Conservation (phyloP, 37 sponge, comb jelly and placozoan genomes). For the Oopsacas minuta region DNA sequence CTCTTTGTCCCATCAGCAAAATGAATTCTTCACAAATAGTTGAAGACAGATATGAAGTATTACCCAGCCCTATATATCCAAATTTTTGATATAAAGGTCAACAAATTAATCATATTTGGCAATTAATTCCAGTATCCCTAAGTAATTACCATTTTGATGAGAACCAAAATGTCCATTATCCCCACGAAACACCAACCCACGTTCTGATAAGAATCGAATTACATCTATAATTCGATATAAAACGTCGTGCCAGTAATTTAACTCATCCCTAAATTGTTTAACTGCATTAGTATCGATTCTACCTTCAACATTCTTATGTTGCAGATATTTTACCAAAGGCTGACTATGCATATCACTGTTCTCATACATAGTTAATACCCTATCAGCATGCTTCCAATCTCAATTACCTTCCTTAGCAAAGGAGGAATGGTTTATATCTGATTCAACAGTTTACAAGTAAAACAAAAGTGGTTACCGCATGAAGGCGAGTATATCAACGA, state of each 20-base stretch:
- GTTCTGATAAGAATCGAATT: not conserved
- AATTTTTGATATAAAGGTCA: not conserved
- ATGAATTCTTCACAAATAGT: slow-evolving; percentile 19
- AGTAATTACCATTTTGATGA: slow-evolving; percentile 16
- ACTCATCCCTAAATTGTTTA: not conserved
- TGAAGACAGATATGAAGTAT: slow-evolving; percentile 10
- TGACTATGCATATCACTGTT: too few species aligned
- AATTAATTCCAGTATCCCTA: slow-evolving; percentile 20
- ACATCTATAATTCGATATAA: not conserved
- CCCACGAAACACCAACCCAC: slow-evolving; percentile 23
- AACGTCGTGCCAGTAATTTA: not conserved
- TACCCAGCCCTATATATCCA: slow-evolving; percentile 19
- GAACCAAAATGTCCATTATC: not conserved
- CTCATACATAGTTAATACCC: too few species aligned
- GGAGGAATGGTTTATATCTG: too few species aligned
- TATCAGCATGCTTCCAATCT: too few species aligned
- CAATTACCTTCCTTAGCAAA: too few species aligned
- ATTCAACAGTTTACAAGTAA: too few species aligned
- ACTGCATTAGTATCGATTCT: not conserved
- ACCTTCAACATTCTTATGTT: not conserved
- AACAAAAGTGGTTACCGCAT: too few species aligned
- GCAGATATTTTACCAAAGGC: too few species aligned
- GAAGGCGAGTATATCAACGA: too few species aligned
- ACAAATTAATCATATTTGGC: slow-evolving; percentile 17
- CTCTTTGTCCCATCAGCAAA: not conserved